Evolutionary conservation across 2,113 vertebrate species (phyloP).

Genomic region (Myotis lucifugus): DNA sequence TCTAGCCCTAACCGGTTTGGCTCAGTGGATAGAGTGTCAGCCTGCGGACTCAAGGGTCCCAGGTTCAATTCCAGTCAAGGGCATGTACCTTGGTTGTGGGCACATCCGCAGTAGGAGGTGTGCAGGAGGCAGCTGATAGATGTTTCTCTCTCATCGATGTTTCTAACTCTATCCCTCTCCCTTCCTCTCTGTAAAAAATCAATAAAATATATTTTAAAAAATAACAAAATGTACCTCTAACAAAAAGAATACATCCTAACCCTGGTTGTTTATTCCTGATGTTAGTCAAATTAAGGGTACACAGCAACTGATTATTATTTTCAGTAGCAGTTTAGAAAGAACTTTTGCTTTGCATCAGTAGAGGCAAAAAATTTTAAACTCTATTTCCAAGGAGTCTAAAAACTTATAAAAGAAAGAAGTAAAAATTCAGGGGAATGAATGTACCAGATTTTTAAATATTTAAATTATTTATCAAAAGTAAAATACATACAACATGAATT

Average conservation of each 20-base stretch:
- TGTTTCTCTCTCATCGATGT: no score
- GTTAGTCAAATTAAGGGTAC: slow-evolving; percentile 5
- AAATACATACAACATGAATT: slow-evolving; percentile 34
- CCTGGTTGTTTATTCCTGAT: background rate
- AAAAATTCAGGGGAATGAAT: background rate
- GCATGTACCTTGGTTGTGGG: no score
- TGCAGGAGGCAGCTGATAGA: no score
- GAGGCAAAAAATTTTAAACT: background rate
- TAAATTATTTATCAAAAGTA: slow-evolving; percentile 53
- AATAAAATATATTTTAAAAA: no score
- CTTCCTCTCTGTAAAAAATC: no score
- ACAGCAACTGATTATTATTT: slow-evolving; percentile 42
- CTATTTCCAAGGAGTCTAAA: slow-evolving; percentile 19
- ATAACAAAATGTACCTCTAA: background rate
- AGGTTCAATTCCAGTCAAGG: no score
- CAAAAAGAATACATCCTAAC: background rate
- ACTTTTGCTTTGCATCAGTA: background rate
- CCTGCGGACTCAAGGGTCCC: no score
- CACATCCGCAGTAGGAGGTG: no score
- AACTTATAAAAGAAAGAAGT: slow-evolving; percentile 22
- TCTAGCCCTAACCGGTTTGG: background rate
- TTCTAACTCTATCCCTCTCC: no score
- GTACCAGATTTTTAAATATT: slow-evolving; percentile 25
- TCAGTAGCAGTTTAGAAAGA: background rate
- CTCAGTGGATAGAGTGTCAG: no score